Base-by-base conservation (phyloP, 92 coral and sea anemone genomes). In the Porites rus region DNA sequence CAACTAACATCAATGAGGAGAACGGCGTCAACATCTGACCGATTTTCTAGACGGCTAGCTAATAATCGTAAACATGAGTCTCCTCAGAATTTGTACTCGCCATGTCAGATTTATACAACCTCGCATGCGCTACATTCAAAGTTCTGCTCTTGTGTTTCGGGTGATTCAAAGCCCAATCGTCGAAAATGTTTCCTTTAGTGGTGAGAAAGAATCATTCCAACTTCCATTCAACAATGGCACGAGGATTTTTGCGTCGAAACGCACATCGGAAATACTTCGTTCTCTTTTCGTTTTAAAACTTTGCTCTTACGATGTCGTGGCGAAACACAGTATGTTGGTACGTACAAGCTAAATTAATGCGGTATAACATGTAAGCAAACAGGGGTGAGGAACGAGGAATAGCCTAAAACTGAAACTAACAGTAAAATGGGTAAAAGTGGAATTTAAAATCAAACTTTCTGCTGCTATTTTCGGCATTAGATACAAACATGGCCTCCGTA, bases 281-380 rank as follows among this genome's bases (percentile, higher is more conserved):
- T 82, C 99, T 67, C 43, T 92, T 43, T 76, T 90, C 50, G 96
- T 97, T 50, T 82, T 97, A 51, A 95, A 84, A 72, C 84, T 97
- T 61, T 97, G 97, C 46, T 91, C 94, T 24, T 89, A 91, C 69
- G 93, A 92, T 50, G 14, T 88, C n/a, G 81, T 97, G 56, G 97
- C 94, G 24, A 81, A 83, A 65, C 91, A 97, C 64, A 81, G 94
- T 67, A 73, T 92, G 67, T 66, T 70, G 98, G 99, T 96, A 78
- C 86, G 95, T 89, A 66, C 6, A 24, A 38, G 46, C 46, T 38
- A 38, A 38, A 38, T 38, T 38, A 38, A 38, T 38, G 46, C 6
- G 4, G 46, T 4, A 38, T 38, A 38, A 38, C 46, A 38, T 38
- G 46, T 38, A 38, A 38, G 46, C 18, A 6, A 18, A 60, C n/a